A percentile compares a stretch with the other conserved stretches of the same genome.
These are phyloP conservation scores for Leptinotarsa undecemlineata DNA, from an alignment of 1,140 invertebrate genomes.

Conservation along the genomic window DNA sequence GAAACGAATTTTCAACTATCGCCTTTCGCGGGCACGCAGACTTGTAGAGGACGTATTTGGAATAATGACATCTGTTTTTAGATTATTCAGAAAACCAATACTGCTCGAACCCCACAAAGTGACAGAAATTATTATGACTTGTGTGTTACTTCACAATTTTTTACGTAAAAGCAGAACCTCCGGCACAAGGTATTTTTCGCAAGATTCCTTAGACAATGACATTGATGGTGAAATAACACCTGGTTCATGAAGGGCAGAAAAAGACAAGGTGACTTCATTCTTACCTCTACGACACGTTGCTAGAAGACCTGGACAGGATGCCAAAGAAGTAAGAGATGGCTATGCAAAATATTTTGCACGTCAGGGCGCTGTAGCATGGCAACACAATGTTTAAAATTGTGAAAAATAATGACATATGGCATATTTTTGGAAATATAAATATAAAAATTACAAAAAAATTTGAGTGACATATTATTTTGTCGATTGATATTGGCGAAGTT, in stretches of 20 bases:
- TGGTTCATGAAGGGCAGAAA: neutral
- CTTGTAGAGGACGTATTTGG: slow-evolving; percentile 30
- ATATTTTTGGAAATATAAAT: slow-evolving; percentile 8
- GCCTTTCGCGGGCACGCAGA: slow-evolving; percentile 24
- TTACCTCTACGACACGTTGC: slow-evolving; percentile 8
- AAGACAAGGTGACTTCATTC: neutral
- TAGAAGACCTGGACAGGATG: slow-evolving; percentile 5
- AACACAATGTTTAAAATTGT: too few species aligned
- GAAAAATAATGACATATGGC: too few species aligned
- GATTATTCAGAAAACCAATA: slow-evolving; percentile 48
- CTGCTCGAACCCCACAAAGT: slow-evolving; percentile 17
- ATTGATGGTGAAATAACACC: too few species aligned
- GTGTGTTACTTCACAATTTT: slow-evolving; percentile 30
- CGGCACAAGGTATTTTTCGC: slow-evolving; percentile 16
- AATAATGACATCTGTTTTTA: slow-evolving; percentile 24
- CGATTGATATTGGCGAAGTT: too few species aligned
- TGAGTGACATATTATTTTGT: neutral
- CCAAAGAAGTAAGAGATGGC: neutral
- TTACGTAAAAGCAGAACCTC: neutral
- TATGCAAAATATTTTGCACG: neutral
- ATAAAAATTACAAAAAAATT: too few species aligned
- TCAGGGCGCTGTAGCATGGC: too few species aligned
- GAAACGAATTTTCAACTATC: slow-evolving; percentile 30
- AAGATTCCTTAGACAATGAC: neutral
- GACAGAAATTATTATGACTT: slow-evolving; percentile 21